These are phyloP conservation scores for Polypedilum pembai DNA, from an alignment of 1,140 invertebrate species.

Conservation along the genomic window DNA sequence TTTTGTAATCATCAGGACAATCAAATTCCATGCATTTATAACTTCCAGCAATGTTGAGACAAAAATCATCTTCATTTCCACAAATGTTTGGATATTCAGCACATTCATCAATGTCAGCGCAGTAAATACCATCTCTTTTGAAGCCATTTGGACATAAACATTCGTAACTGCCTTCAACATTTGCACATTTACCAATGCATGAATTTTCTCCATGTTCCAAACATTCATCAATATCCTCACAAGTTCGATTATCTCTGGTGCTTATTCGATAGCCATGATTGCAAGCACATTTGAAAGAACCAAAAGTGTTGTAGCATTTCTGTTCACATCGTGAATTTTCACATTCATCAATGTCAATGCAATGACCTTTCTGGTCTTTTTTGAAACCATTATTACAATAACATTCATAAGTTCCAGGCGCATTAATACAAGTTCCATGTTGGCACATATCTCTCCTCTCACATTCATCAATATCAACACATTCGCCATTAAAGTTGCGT, in stretches of 20 bases:
- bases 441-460: neutral
- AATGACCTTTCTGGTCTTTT: neutral
- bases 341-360: slow-evolving; percentile 11
- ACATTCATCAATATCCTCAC: neutral
- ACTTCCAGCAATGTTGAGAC: neutral
- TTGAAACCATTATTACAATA: neutral
- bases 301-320: neutral
- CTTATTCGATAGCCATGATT: neutral
- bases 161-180: neutral
- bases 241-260: neutral
- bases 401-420: neutral
- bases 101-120: neutral
- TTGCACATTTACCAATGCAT: neutral
- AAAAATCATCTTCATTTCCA: neutral
- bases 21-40: neutral
- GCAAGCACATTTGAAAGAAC: neutral
- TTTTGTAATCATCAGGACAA: neutral
- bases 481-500: neutral
- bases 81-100: neutral
- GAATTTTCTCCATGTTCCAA: neutral
- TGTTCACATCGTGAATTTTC: neutral
- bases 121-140: neutral
- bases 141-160: neutral
- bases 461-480: neutral
- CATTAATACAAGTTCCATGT: neutral